Evolutionary conservation across 2,888 invertebrate species (phyloP).

Genomic region (Hypolimnas misippus): DNA sequence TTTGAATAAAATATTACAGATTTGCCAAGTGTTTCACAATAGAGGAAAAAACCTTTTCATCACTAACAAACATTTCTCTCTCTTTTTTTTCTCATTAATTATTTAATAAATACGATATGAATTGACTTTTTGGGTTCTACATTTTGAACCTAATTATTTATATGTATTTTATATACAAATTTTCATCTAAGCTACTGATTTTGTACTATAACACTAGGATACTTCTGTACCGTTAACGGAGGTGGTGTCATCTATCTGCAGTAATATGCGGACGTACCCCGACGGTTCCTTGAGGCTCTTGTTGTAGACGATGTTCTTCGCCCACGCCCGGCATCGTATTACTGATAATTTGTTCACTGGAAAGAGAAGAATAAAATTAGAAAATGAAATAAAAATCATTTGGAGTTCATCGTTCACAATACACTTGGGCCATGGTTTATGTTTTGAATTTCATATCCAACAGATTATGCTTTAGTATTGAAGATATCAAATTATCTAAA

Average conservation of each 20-base stretch:
- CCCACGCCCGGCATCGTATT: slow-evolving; percentile 87
- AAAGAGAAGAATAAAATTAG: slow-evolving; percentile 39
- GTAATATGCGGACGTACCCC: slow-evolving; percentile 66
- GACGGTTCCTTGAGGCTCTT: slow-evolving; percentile 71
- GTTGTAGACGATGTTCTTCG: slow-evolving; percentile 86
- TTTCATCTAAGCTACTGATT: neutral
- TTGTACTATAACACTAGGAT: neutral
- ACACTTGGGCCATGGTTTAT: neutral
- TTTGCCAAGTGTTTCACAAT: too few species aligned
- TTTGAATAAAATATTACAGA: too few species aligned
- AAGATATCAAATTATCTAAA: too few species aligned
- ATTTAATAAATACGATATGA: neutral
- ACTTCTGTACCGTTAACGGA: slow-evolving; percentile 8
- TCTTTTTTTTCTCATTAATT: neutral
- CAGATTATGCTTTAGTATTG: too few species aligned
- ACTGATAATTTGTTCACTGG: slow-evolving; percentile 55
- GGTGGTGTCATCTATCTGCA: slow-evolving; percentile 51
- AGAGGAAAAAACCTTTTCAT: too few species aligned
- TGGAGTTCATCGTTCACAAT: neutral
- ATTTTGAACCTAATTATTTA: neutral
- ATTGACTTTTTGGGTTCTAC: neutral
- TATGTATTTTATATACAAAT: neutral
- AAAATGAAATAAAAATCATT: neutral
- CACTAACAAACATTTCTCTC: too few species aligned
- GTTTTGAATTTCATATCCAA: too few species aligned